Evolutionary conservation across 1,140 invertebrate species (phyloP), one percentile per base, ranked within the genome.

Genomic region (Watersipora subatra): DNA sequence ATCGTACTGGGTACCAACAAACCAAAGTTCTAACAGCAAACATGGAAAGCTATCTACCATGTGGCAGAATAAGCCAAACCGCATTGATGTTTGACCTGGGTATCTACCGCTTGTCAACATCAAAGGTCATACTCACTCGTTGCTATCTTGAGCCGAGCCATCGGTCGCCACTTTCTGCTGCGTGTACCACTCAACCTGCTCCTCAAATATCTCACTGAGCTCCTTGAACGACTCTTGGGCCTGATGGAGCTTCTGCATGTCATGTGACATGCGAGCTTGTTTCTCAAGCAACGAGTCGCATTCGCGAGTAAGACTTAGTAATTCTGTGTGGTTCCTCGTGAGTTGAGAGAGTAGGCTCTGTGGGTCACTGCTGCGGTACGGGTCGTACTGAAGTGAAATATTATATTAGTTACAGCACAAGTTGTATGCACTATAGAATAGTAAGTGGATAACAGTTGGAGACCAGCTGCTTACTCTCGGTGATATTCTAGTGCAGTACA

Each of bases 141-240:
- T 73, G 12, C 75, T 86, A 82, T 95, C 92, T 12, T 46, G 7
- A 46, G 92, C 89, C 0, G 89, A 87, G 70, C 90, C 87, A 1
- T 89, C 88, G 80, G 92, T 87, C 65, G 84, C 85, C 67, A 88
- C 84, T 58, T 88, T 86, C 70, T 92, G 89, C 3, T 93, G 76
- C 58, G 88, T 86, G 70, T 92, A 89, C 3, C 93, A 76, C 72
- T 87, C 86, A 63, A 92, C 85, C 76, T 97, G 93, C 69, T 92
- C 90, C 74, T 92, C 87, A 79, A 94, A 92, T 78, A 95, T 87
- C 70, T 85, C 85, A 1, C 93, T 86, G 0, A 90, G 87, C 78
- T 93, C 90, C 58, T 84, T 84, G 72, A 92, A 92, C n/a, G 91
- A 89, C 74, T 90, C 88, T 30, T 93, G 79, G 3, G 91, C 90